These are phyloP conservation scores for Etheostoma perlongum DNA, from an alignment of 2,797 vertebrate species.

Conservation along the genomic window DNA sequence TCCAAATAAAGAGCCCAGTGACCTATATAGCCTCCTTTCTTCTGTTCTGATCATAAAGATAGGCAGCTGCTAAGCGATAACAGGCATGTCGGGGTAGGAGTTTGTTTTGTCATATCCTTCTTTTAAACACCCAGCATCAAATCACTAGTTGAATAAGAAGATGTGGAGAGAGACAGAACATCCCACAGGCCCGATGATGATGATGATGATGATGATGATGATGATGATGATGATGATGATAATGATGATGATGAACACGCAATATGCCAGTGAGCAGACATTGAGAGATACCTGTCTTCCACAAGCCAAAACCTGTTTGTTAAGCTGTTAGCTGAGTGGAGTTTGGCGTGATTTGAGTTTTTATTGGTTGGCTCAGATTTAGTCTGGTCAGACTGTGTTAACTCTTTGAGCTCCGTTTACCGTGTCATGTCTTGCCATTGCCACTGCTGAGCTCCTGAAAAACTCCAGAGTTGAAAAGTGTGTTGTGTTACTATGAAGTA, in stretches of 20 bases:
- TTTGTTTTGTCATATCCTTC: neutral
- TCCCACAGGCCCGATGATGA: neutral
- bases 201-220: neutral
- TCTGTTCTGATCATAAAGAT: slow-evolving; percentile 38
- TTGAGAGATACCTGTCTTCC: neutral
- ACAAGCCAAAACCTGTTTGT: neutral
- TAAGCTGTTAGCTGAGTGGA: neutral
- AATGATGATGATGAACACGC: neutral
- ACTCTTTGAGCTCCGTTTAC: neutral
- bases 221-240: neutral
- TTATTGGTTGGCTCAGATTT: neutral
- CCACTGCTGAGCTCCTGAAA: neutral
- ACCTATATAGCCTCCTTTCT: slow-evolving; percentile 61
- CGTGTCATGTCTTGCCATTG: neutral
- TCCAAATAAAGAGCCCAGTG: slow-evolving; percentile 70
- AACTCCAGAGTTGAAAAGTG: too few relatives aligned
- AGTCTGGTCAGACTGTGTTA: neutral
- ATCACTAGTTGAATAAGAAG: neutral
- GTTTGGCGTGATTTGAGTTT: neutral
- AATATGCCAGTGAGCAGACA: too few relatives aligned
- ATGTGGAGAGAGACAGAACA: neutral
- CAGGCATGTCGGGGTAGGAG: neutral
- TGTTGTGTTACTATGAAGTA: neutral
- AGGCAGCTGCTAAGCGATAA: slow-evolving; percentile 5
- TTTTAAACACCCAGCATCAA: neutral